phyloP scores from a whole-genome alignment of 2,888 invertebrate genomes.

The Octonoba sinensis region DNA sequence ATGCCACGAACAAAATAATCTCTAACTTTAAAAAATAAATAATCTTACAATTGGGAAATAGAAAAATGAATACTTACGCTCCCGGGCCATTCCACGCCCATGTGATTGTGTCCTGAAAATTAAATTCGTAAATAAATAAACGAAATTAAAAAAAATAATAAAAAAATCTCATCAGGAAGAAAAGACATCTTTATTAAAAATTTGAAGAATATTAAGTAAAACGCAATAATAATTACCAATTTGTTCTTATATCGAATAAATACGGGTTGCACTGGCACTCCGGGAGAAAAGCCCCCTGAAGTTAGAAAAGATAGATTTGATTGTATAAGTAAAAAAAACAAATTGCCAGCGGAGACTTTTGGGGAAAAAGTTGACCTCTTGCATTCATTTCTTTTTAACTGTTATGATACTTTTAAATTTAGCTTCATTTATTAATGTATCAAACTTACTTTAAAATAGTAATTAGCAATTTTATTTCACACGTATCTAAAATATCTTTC shows the following conservation, averaged over 20 bases:
- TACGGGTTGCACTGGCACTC: conserved; percentile 95
- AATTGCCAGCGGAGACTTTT: no score
- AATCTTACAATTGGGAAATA: background rate
- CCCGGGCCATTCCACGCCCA: conserved; percentile 81
- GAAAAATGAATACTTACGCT: conserved; percentile 78
- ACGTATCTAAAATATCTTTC: no score
- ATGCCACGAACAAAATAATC: no score
- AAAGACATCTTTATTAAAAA: background rate
- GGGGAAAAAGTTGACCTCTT: no score
- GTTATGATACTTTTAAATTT: no score
- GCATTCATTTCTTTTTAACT: no score
- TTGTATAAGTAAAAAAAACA: no score
- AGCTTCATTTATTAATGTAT: no score
- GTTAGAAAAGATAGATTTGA: conserved; percentile 38
- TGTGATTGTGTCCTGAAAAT: conserved; percentile 71
- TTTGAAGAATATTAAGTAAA: background rate
- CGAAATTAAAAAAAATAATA: no score
- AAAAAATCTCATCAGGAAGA: background rate
- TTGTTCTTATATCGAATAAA: conserved; percentile 88
- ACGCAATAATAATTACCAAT: conserved; percentile 77
- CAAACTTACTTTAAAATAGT: no score
- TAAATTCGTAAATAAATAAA: conserved; percentile 9
- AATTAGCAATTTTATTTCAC: no score
- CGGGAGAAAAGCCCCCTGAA: conserved; percentile 91
- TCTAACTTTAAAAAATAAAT: no score